Percentiles rank a stretch among this genome's conserved stretches.
Conservation (phyloP, 2,888 invertebrate genomes). For the Xestia ashworthii region DNA sequence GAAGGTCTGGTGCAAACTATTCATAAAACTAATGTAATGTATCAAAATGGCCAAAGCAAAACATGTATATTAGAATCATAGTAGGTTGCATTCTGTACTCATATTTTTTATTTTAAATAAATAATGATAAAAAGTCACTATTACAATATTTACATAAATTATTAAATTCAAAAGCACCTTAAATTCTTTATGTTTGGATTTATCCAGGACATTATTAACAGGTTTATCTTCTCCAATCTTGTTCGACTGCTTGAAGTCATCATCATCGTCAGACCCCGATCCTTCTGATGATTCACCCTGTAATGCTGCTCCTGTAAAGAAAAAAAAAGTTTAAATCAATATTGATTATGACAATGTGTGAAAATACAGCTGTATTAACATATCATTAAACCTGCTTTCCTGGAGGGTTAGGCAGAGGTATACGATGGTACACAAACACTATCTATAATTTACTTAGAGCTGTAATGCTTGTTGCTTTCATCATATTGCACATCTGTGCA, state of each 20-base stretch:
- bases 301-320: constrained; percentile 73
- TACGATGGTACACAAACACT: background rate
- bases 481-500: background rate
- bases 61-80: background rate
- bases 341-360: background rate
- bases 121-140: background rate
- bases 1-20: background rate
- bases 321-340: background rate
- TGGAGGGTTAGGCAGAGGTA: background rate
- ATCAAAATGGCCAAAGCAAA: background rate
- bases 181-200: constrained; percentile 84
- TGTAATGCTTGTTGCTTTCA: background rate
- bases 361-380: background rate
- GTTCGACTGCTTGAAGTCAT: constrained; percentile 80
- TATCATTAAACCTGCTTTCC: background rate
- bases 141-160: background rate
- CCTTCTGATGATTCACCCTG: constrained; percentile 82
- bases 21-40: background rate
- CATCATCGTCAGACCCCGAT: constrained; percentile 84
- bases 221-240: constrained; percentile 83
- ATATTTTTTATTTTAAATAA: background rate
- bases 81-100: background rate
- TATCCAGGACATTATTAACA: constrained; percentile 83
- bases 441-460: background rate
- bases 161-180: constrained; percentile 74